Conservation (phyloP, 2,888 invertebrate genomes). For the Drosophila conformis region DNA sequence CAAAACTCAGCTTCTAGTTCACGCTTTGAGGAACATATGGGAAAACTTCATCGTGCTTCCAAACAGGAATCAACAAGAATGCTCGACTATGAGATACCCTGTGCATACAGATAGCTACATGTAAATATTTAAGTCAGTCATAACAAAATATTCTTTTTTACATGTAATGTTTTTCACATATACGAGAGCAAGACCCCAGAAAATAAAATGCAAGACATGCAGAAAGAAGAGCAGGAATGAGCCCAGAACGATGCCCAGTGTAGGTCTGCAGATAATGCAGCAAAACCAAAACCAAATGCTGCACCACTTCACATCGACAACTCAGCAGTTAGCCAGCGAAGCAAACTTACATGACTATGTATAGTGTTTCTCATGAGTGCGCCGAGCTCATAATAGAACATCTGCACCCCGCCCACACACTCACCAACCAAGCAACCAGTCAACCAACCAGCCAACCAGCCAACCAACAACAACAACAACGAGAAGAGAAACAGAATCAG, state of each 20-base stretch:
- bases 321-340: constrained; percentile 31
- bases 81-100: constrained; percentile 1
- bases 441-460: constrained; percentile 3
- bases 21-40: constrained; percentile 48
- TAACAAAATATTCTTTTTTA: not conserved
- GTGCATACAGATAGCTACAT: not conserved
- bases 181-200: not conserved
- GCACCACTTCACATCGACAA: not conserved
- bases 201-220: not conserved
- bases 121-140: not conserved
- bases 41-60: not conserved
- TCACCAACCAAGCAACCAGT: constrained; percentile 12
- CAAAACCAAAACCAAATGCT: constrained; percentile 2
- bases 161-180: not conserved
- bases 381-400: constrained; percentile 23
- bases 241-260: not conserved
- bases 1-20: constrained; percentile 69
- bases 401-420: constrained; percentile 46
- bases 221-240: not conserved
- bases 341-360: constrained; percentile 60
- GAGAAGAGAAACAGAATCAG: constrained; percentile 9
- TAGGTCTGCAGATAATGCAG: not conserved
- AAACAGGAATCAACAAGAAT: not conserved
- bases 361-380: constrained; percentile 50
- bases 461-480: constrained; percentile 6